phyloP scores from a whole-genome alignment of 2,888 invertebrate genomes.

The Blastobasis adustella region DNA sequence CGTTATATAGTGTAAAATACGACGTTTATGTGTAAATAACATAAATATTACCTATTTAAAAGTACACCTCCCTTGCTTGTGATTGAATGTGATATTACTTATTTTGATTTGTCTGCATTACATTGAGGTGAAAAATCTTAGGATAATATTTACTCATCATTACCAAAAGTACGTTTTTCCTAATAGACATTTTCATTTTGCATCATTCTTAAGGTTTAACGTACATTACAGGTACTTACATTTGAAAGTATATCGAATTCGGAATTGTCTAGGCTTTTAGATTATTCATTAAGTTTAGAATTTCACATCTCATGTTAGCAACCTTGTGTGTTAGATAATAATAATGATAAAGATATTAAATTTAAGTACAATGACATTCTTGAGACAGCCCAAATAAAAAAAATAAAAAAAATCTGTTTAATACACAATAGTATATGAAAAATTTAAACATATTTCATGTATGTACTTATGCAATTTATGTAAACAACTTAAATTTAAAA shows the following conservation, averaged over 20 bases:
- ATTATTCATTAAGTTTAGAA: slow-evolving; percentile 1
- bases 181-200: no score
- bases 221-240: no score
- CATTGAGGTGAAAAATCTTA: neutral
- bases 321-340: slow-evolving; percentile 16
- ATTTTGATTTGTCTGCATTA: neutral
- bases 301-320: slow-evolving; percentile 16
- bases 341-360: neutral
- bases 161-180: no score
- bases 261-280: no score
- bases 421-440: no score
- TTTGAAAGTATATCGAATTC: no score
- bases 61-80: slow-evolving; percentile 5
- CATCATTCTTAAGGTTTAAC: no score
- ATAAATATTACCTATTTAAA: slow-evolving; percentile 11
- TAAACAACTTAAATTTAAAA: slow-evolving; percentile 28
- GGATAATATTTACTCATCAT: no score
- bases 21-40: slow-evolving; percentile 27
- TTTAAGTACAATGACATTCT: no score
- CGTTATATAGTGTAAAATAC: slow-evolving; percentile 9
- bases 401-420: no score
- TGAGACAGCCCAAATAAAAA: no score
- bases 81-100: slow-evolving; percentile 17
- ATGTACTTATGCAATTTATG: slow-evolving; percentile 7
- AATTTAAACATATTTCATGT: no score